A percentile compares a stretch with the other conserved stretches of the same genome.
phyloP scores from a whole-genome alignment of 92 coral and sea anemone genomes.

The Galaxea fascicularis region DNA sequence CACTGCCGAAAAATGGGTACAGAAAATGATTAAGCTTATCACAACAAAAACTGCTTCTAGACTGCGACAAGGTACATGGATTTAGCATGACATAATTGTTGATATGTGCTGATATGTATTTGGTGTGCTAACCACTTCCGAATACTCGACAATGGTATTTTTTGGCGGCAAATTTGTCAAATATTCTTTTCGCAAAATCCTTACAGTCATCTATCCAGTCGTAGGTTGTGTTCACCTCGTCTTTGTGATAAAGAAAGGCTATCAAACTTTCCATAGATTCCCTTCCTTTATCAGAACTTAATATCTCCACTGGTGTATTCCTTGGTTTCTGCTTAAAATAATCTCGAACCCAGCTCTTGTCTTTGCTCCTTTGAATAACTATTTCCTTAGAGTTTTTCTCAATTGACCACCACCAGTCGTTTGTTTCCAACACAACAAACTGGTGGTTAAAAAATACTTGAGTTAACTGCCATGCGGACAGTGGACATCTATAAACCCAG shows the following conservation, averaged over 20 bases:
- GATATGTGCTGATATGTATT: not conserved
- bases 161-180: conserved; percentile 20
- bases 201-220: not conserved
- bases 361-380: conserved; percentile 12
- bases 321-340: not conserved
- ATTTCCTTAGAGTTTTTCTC: conserved; percentile 12
- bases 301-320: not conserved
- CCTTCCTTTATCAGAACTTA: not conserved
- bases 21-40: not conserved
- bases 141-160: not conserved
- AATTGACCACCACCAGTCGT: conserved; percentile 22
- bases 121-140: not conserved
- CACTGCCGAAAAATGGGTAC: not conserved
- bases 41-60: not conserved
- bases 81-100: not conserved
- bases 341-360: not conserved
- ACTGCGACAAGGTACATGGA: not conserved
- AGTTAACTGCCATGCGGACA: not conserved
- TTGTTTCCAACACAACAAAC: conserved; percentile 23
- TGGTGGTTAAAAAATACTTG: conserved; percentile 1
- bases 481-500: conserved; percentile 24
- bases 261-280: not conserved
- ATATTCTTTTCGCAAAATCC: conserved; percentile 23
- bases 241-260: not conserved
- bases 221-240: conserved; percentile 4